phyloP scores from a whole-genome alignment of 2,888 invertebrate genomes.

The Ptychoptera contaminata region DNA sequence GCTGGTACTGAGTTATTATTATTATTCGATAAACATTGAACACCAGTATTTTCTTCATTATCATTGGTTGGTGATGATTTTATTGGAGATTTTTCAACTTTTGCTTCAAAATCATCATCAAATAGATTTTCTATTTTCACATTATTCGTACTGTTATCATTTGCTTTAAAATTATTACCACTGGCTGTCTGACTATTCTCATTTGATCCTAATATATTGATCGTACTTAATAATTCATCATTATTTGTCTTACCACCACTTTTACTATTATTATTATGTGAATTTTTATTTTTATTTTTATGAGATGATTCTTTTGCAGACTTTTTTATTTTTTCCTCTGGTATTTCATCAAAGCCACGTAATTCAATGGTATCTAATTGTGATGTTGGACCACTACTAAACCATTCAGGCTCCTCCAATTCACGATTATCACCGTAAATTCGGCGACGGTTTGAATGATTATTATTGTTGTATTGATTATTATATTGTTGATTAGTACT shows the following conservation, averaged over 20 bases:
- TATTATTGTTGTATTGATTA: constrained; percentile 26
- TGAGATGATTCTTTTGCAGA: neutral
- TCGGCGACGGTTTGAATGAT: constrained; percentile 30
- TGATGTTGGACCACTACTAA: constrained; percentile 76
- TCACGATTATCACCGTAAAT: constrained; percentile 43
- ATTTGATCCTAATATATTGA: neutral
- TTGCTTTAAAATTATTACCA: no score
- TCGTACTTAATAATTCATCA: neutral
- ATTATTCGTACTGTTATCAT: no score
- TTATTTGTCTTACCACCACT: neutral
- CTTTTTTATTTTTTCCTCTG: neutral
- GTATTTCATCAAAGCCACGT: constrained; percentile 69
- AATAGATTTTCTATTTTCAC: no score
- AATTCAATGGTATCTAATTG: constrained; percentile 86
- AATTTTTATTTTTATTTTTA: constrained; percentile 10
- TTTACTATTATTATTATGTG: no score
- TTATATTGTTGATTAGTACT: constrained; percentile 7
- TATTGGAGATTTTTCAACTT: no score
- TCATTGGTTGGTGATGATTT: constrained; percentile 1
- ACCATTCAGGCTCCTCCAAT: constrained; percentile 78
- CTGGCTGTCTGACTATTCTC: no score
- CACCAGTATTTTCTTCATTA: neutral
- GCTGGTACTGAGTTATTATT: constrained; percentile 6
- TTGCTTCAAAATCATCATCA: no score
- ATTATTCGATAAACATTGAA: no score